Base-by-base conservation (phyloP, 2,797 vertebrate genomes). In the Anableps anableps region DNA sequence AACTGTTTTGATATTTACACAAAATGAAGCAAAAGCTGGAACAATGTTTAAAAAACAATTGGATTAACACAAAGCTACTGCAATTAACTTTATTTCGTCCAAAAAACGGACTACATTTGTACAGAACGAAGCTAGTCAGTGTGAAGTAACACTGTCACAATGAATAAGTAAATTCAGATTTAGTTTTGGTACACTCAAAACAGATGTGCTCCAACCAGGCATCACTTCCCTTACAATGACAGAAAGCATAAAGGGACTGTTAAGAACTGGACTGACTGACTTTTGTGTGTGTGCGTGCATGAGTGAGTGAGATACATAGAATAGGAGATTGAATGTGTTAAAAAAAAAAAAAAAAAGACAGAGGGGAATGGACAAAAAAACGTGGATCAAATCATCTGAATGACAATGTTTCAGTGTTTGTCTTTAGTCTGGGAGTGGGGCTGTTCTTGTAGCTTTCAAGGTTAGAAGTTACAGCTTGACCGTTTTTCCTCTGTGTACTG, bases 171-270 rank as follows among this genome's bases (percentile, higher is more conserved):
- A 88, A 91, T 90, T 93, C 83, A 86, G 88, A 88, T 93, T 92
- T 79, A 76, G 80, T 82, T 93, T 92, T 92, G 83, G 87, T 93
- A 88, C 91, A 96, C 86, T 93, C 86, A 85, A 95, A 95, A 91
- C 95, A 96, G 92, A 96, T 95, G 95, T 94, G 89, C 83, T 83
- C 60, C 88, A 88, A 92, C 80, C 89, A 94, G 91, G 80, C 87
- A 75, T 80, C 86, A 89, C 85, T 94, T 88, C 89, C 75, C 80
- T 91, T 90, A 85, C 80, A 84, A 75, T 85, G 82, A 77, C 88
- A 79, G 26, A 70, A 88, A 87, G 81, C 83, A 86, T 84, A 83
- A 80, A 84, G 82, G 78, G 83, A 85, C 80, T 83, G 83, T 83
- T 91, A 73, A 85, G 83, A 79, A 81, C 80, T 80, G 80, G 76